These are phyloP conservation scores for Spondyliosoma cantharus DNA, from an alignment of 2,797 vertebrate species.

Conservation along the genomic window DNA sequence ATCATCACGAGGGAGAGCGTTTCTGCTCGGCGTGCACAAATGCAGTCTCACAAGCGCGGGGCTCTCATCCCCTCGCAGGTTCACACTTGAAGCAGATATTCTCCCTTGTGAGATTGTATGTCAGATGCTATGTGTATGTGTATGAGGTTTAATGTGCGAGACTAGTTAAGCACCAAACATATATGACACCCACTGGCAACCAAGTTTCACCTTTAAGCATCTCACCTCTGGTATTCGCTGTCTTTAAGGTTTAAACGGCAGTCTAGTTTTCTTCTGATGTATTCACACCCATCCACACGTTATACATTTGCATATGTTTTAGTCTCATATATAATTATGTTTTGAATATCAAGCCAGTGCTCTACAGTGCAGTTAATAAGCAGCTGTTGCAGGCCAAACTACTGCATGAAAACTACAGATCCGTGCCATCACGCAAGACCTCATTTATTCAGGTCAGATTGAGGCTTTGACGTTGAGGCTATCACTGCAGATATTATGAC, in stretches of 20 bases:
- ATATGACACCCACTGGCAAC: background rate
- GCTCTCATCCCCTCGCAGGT: no score
- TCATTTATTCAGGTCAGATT: background rate
- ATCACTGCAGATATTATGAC: no score
- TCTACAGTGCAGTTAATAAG: background rate
- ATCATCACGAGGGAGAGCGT: no score
- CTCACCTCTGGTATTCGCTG: background rate
- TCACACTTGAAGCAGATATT: no score
- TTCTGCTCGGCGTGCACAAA: no score
- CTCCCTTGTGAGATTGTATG: no score
- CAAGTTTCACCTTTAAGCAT: conserved; percentile 2
- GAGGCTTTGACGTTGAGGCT: background rate
- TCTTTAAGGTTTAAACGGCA: conserved; percentile 4
- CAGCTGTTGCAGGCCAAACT: background rate
- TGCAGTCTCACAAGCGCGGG: no score
- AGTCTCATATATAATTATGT: background rate
- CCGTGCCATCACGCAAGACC: background rate
- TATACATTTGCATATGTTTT: background rate
- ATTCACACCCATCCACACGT: background rate
- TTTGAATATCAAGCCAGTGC: conserved; percentile 5
- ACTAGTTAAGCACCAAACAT: background rate
- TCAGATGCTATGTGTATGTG: no score
- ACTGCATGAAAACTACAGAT: background rate
- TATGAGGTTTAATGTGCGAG: no score
- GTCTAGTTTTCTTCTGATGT: background rate